Percentiles rank a stretch among this genome's conserved stretches.
phyloP scores from a whole-genome alignment of 2,113 vertebrate species.

The Desmodus rotundus region DNA sequence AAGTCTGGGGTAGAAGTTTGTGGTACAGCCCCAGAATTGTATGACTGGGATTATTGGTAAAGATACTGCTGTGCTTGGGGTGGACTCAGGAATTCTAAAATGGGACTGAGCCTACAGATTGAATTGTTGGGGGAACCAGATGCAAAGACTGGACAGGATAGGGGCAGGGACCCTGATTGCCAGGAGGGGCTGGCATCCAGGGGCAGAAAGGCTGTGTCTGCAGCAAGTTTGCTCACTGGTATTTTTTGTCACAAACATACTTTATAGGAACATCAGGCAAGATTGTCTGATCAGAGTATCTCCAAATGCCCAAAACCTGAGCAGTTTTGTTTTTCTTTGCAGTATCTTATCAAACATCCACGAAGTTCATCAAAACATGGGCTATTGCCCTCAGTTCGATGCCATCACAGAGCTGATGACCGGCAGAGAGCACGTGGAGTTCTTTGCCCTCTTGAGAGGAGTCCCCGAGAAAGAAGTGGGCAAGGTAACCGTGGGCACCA shows the following conservation, averaged over 20 bases:
- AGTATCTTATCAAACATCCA: constrained; percentile 94
- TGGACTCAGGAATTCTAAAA: background rate
- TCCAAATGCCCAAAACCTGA: constrained; percentile 31
- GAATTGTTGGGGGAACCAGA: background rate
- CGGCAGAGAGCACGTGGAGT: constrained; percentile 95
- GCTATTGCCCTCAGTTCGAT: constrained; percentile 98
- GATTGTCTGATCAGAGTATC: background rate
- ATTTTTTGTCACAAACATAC: background rate
- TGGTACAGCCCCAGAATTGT: background rate
- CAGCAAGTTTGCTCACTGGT: background rate
- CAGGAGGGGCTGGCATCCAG: background rate
- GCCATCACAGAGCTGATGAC: constrained; percentile 96
- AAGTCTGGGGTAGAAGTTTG: background rate
- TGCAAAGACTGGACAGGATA: background rate
- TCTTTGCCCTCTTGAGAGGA: constrained; percentile 94
- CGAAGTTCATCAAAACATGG: constrained; percentile 95
- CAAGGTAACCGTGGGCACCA: constrained; percentile 83
- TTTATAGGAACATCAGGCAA: background rate
- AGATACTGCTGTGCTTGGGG: background rate
- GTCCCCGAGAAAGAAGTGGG: constrained; percentile 95
- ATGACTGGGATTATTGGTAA: background rate
- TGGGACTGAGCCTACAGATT: background rate
- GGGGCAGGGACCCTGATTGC: background rate
- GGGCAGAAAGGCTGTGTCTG: background rate
- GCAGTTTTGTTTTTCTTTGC: constrained; percentile 33